A percentile compares a stretch with the other conserved stretches of the same genome.
These are phyloP conservation scores for Ammodramus savannarum DNA, from an alignment of 2,113 vertebrate genomes.

Conservation along the genomic window DNA sequence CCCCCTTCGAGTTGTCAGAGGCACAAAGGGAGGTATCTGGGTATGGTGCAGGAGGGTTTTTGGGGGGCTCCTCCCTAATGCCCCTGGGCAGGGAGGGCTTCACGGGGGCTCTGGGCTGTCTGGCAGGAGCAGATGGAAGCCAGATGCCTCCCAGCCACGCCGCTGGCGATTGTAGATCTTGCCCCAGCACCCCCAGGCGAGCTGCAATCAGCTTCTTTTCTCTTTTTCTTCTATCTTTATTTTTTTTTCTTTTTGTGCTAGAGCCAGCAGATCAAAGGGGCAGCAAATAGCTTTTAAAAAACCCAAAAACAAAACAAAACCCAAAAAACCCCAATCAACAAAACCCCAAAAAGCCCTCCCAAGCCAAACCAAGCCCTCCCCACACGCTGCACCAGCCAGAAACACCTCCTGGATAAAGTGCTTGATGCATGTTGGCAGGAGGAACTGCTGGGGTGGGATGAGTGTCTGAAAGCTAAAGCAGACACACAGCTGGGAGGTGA, in stretches of 20 bases:
- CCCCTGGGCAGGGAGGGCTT: not conserved
- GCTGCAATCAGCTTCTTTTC: not conserved
- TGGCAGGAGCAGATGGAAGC: not conserved
- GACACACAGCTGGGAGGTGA: not conserved
- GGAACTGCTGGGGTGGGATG: not conserved
- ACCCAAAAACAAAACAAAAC: not conserved
- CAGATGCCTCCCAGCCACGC: not conserved
- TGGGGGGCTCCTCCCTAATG: not conserved
- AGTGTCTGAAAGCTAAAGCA: not conserved
- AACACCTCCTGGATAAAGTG: not conserved
- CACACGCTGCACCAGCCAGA: not conserved
- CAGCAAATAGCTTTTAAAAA: not conserved
- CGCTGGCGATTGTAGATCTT: not conserved
- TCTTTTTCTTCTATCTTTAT: not conserved
- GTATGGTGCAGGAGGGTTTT: not conserved
- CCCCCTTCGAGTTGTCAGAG: not conserved
- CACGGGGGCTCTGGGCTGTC: not conserved
- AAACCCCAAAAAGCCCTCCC: not conserved
- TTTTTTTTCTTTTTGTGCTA: not conserved
- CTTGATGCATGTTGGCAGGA: not conserved
- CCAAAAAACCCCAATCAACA: not conserved
- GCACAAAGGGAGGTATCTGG: not conserved
- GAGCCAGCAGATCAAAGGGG: conserved; percentile 26
- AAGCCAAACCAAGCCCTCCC: not conserved
- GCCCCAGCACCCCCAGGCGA: not conserved